Conservation (phyloP, 1,140 invertebrate species). For the Bombus waltoni region DNA sequence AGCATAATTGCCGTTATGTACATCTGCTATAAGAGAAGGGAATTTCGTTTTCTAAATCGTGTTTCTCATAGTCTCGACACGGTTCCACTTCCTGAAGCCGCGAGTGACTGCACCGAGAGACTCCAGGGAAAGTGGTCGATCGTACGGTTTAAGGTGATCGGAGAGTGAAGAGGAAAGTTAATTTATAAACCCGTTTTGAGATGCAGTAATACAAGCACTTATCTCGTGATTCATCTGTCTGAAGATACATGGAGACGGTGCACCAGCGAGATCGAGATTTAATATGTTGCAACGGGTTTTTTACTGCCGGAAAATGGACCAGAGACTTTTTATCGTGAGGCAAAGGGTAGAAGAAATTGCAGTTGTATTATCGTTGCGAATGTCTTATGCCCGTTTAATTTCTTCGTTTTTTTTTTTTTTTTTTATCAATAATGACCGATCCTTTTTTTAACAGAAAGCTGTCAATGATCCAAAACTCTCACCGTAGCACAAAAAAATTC, state of each 20-base stretch:
- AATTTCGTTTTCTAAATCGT: not conserved
- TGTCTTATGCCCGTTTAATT: not conserved
- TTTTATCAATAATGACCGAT: too few relatives aligned
- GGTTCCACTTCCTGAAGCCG: not conserved
- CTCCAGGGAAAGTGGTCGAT: slow-evolving; percentile 11
- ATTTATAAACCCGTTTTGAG: not conserved
- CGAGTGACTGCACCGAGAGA: not conserved
- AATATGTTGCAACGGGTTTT: not conserved
- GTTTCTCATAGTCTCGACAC: slow-evolving; percentile 4
- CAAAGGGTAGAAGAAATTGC: not conserved
- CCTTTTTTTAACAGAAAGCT: too few relatives aligned
- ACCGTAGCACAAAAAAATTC: too few relatives aligned
- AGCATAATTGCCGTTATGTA: not conserved
- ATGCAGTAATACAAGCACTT: not conserved
- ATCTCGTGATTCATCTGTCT: not conserved
- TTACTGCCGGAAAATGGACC: not conserved
- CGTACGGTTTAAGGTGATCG: slow-evolving; percentile 10
- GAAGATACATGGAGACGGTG: not conserved
- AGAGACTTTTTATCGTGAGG: not conserved
- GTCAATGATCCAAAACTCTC: too few relatives aligned
- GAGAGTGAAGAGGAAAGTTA: slow-evolving; percentile 15
- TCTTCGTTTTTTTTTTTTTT: too few relatives aligned
- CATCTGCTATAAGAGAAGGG: not conserved
- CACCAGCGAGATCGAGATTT: slow-evolving; percentile 13
- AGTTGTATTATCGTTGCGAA: not conserved